A percentile compares a stretch with the other conserved stretches of the same genome.
Conservation (phyloP, 1,140 invertebrate genomes). For the Bombus superbus region DNA sequence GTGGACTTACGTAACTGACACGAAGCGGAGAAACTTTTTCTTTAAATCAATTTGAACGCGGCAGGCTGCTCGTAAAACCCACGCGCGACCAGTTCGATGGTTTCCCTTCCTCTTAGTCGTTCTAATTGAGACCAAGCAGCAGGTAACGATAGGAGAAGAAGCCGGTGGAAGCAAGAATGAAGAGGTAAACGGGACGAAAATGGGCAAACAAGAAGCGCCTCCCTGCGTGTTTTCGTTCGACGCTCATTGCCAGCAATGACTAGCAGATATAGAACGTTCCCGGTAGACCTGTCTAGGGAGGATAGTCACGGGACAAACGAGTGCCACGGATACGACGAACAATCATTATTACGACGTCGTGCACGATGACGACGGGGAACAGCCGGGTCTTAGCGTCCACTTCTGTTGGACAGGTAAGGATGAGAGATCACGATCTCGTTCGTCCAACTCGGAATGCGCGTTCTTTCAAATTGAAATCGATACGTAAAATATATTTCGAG, state of each 20-base stretch:
- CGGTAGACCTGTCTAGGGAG: not conserved
- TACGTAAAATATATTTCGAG: not conserved
- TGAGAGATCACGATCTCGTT: not conserved
- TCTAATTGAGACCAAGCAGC: slow-evolving; percentile 49
- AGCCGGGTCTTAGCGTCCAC: not conserved
- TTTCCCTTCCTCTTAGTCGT: not conserved
- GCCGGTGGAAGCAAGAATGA: slow-evolving; percentile 45
- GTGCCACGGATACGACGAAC: slow-evolving; percentile 66
- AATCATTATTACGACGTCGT: slow-evolving; percentile 61
- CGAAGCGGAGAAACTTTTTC: slow-evolving; percentile 24
- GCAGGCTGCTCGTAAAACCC: slow-evolving; percentile 20
- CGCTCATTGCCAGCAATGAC: slow-evolving; percentile 70
- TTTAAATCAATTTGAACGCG: slow-evolving; percentile 43
- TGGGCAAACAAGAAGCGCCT: slow-evolving; percentile 65
- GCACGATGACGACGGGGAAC: slow-evolving; percentile 30
- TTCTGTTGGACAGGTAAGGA: not conserved
- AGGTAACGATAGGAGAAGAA: slow-evolving; percentile 33
- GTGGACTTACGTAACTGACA: slow-evolving; percentile 39
- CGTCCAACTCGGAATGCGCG: not conserved
- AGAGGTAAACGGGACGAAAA: slow-evolving; percentile 67
- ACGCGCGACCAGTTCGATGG: slow-evolving; percentile 12
- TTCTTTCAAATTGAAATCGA: not conserved
- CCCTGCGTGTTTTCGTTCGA: slow-evolving; percentile 50
- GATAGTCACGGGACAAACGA: slow-evolving; percentile 33
- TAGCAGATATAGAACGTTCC: slow-evolving; percentile 64